phyloP scores from a whole-genome alignment of 2,888 invertebrate genomes.

The Abrostola tripartita region DNA sequence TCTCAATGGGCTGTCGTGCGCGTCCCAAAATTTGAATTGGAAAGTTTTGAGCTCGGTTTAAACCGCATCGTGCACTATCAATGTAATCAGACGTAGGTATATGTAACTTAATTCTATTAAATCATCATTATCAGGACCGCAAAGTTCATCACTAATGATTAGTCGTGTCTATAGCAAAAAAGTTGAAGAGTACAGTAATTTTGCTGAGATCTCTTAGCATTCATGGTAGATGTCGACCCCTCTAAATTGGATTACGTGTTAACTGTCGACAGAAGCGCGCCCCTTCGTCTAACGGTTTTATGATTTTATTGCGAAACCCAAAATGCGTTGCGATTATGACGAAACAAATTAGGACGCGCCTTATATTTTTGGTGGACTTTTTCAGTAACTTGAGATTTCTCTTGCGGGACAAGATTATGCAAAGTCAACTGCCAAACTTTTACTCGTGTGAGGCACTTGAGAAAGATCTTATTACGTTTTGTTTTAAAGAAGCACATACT shows the following conservation, averaged over 20 bases:
- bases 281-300: constrained; percentile 76
- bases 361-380: constrained; percentile 47
- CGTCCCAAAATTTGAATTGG: not conserved
- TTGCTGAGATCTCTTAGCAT: constrained; percentile 78
- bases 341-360: constrained; percentile 65
- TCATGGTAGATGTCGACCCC: constrained; percentile 73
- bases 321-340: constrained; percentile 74
- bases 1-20: not conserved
- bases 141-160: constrained; percentile 9
- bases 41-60: not conserved
- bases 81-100: not conserved
- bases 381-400: constrained; percentile 23
- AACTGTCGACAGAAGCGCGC: constrained; percentile 72
- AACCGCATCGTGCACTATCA: not conserved
- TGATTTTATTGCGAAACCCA: constrained; percentile 79
- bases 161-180: constrained; percentile 25
- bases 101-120: not conserved
- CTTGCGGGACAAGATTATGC: constrained; percentile 5
- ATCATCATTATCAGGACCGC: constrained; percentile 8
- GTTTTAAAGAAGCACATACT: not conserved
- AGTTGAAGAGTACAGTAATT: constrained; percentile 71
- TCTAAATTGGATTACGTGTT: constrained; percentile 86
- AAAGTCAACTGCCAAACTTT: constrained; percentile 5
- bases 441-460: not conserved
- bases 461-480: not conserved